These are phyloP conservation scores for Dolomedes plantarius DNA, from an alignment of 2,888 invertebrate species.

Conservation along the genomic window DNA sequence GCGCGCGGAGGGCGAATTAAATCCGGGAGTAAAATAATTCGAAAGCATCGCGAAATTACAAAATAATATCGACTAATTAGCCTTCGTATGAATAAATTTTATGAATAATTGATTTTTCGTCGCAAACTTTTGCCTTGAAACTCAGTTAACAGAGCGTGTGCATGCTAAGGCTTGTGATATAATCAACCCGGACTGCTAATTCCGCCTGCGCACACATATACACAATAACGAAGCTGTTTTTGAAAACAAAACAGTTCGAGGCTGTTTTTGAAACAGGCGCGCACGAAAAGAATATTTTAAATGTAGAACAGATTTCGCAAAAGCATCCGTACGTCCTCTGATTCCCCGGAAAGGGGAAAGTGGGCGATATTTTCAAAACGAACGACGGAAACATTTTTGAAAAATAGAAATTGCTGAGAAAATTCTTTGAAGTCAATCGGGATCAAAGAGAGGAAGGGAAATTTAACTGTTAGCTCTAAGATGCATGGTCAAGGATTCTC, in stretches of 20 bases:
- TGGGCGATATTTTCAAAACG: too few relatives aligned
- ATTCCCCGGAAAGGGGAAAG: too few relatives aligned
- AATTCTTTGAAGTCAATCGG: too few relatives aligned
- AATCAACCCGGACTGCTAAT: not conserved
- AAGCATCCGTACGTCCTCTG: too few relatives aligned
- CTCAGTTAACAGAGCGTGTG: not conserved
- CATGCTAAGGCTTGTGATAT: not conserved
- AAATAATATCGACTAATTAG: constrained; percentile 20
- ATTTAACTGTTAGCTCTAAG: too few relatives aligned
- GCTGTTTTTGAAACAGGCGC: too few relatives aligned
- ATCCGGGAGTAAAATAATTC: constrained; percentile 5
- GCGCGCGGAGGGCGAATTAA: not conserved
- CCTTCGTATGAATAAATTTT: constrained; percentile 19
- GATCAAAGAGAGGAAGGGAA: too few relatives aligned
- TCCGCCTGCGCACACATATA: not conserved
- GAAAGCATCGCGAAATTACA: not conserved
- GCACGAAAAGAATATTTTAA: too few relatives aligned
- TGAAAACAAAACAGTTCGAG: not conserved
- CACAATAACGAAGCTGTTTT: not conserved
- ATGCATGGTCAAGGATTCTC: too few relatives aligned
- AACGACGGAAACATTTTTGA: too few relatives aligned
- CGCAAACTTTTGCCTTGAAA: not conserved
- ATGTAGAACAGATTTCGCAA: too few relatives aligned
- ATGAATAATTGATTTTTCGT: constrained; percentile 14
- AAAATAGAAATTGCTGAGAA: too few relatives aligned